These are phyloP conservation scores for Nilaparvata lugens DNA, from an alignment of 1,140 invertebrate genomes.

Conservation along the genomic window DNA sequence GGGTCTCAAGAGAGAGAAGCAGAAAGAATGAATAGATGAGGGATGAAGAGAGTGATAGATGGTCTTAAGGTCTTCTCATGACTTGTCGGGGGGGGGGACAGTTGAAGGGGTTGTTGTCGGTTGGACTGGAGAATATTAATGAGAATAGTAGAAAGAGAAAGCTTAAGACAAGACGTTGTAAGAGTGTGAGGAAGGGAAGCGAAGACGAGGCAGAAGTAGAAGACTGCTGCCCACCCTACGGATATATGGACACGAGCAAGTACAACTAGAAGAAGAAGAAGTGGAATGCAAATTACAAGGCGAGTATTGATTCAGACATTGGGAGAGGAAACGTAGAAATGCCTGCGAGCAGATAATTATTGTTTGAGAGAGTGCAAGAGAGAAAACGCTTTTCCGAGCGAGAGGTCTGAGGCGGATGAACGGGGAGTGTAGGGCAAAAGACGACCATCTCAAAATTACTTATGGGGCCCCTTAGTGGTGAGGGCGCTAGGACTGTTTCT, in stretches of 20 bases:
- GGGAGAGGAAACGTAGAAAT: slow-evolving; percentile 19
- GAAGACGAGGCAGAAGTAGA: background rate
- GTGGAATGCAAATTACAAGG: slow-evolving; percentile 19
- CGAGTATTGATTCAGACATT: slow-evolving; percentile 18
- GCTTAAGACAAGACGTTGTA: background rate
- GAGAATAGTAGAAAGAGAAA: background rate
- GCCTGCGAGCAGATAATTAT: slow-evolving; percentile 18
- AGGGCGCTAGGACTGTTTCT: background rate
- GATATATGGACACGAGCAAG: slow-evolving; percentile 15
- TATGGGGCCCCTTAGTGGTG: slow-evolving; percentile 15
- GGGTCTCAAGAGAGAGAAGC: too few relatives aligned
- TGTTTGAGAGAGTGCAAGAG: slow-evolving; percentile 17
- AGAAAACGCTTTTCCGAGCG: background rate
- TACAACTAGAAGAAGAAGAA: slow-evolving; percentile 12
- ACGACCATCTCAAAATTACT: slow-evolving; percentile 18
- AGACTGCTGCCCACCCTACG: background rate
- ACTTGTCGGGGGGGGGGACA: too few relatives aligned
- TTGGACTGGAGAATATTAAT: background rate
- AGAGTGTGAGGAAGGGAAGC: background rate
- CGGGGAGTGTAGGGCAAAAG: background rate
- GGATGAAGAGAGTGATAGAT: too few relatives aligned
- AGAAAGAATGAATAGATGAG: too few relatives aligned
- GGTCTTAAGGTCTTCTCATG: too few relatives aligned
- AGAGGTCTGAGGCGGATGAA: too few relatives aligned
- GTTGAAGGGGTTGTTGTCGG: too few relatives aligned